Conservation (phyloP, 2,113 vertebrate genomes). For the Istiophorus platypterus region DNA sequence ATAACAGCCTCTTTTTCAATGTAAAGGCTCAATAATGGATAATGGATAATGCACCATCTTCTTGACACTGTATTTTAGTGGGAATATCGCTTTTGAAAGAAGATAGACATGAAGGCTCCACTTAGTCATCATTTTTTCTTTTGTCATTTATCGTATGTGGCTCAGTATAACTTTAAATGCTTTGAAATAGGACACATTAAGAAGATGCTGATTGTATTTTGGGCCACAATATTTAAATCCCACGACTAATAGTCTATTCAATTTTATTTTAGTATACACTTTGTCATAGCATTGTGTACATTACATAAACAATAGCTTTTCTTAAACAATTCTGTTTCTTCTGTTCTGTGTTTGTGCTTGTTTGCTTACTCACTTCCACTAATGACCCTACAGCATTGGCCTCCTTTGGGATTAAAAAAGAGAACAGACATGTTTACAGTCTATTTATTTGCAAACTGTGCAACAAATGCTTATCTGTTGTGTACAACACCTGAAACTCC, state of each 20-base stretch:
- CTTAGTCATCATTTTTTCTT: slow-evolving; percentile 1
- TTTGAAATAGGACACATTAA: slow-evolving; percentile 24
- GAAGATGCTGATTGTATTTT: neutral
- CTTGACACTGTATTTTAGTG: neutral
- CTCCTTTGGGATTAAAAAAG: neutral
- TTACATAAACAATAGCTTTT: neutral
- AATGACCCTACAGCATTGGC: neutral
- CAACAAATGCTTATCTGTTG: slow-evolving; percentile 8
- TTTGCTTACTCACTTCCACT: neutral
- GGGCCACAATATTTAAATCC: neutral
- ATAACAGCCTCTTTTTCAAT: neutral
- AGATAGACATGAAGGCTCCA: neutral
- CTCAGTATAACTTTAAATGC: neutral
- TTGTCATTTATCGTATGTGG: neutral
- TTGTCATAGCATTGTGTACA: neutral
- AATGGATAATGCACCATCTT: neutral
- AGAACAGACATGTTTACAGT: slow-evolving; percentile 1
- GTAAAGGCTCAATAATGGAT: neutral
- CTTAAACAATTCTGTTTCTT: slow-evolving; percentile 1
- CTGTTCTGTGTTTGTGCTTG: neutral
- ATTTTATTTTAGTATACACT: neutral
- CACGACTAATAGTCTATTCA: neutral
- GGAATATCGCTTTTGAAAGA: neutral
- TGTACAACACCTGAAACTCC: slow-evolving; percentile 18
- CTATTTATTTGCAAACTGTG: neutral